A percentile compares a stretch with the other conserved stretches of the same genome.
phyloP scores from a whole-genome alignment of 2,888 invertebrate genomes.

The Drosophila leonis region DNA sequence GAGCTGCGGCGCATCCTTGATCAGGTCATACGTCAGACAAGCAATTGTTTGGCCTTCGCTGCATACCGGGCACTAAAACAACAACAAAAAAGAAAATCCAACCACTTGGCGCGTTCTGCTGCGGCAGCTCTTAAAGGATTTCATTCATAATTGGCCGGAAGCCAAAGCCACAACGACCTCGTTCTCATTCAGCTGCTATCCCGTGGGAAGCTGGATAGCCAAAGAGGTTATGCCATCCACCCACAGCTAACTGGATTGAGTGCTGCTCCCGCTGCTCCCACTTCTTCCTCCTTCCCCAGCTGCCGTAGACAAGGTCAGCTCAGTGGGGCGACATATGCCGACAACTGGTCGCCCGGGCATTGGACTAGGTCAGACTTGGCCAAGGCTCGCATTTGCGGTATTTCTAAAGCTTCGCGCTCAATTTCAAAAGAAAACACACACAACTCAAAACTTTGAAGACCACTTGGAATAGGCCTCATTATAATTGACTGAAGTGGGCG shows the following conservation, averaged over 20 bases:
- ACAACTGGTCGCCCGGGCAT: conserved; percentile 23
- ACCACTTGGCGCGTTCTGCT: conserved; percentile 15
- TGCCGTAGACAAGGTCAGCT: conserved; percentile 1
- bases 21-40: conserved; percentile 58
- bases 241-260: conserved; percentile 28
- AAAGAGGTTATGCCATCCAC: conserved; percentile 3
- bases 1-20: conserved; percentile 63
- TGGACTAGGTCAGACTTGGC: conserved; percentile 14
- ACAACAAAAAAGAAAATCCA: neutral
- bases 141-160: conserved; percentile 77
- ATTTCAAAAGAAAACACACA: neutral
- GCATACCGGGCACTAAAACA: conserved; percentile 15
- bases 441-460: neutral
- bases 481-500: conserved; percentile 11
- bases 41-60: conserved; percentile 36
- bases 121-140: conserved; percentile 55
- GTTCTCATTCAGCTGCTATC: conserved; percentile 53
- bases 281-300: neutral
- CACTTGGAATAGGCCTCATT: conserved; percentile 1
- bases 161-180: conserved; percentile 54
- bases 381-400: conserved; percentile 6
- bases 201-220: conserved; percentile 58
- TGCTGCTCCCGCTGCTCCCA: neutral
- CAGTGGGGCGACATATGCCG: conserved; percentile 9
- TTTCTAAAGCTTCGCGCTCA: neutral